A percentile compares a stretch with the other conserved stretches of the same genome.
Evolutionary conservation across 2,113 vertebrate species (phyloP).

Genomic region (Indicator maculatus): DNA sequence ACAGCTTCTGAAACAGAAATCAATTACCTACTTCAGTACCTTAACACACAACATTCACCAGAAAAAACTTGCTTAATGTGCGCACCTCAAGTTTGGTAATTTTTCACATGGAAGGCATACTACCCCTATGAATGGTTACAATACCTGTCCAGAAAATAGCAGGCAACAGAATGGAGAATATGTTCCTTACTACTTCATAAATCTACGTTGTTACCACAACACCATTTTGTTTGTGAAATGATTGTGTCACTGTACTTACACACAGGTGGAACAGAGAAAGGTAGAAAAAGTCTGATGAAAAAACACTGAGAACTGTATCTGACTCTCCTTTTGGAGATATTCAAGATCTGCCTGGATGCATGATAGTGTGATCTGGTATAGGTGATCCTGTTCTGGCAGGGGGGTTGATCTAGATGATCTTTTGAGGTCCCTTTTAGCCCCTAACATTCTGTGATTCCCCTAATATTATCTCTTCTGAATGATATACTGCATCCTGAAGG

Average conservation of each 20-base stretch:
- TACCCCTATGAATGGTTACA: not conserved
- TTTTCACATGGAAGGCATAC: not conserved
- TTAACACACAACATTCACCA: not conserved
- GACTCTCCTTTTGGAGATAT: not conserved
- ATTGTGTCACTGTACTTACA: not conserved
- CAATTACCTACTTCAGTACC: not conserved
- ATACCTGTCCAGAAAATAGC: not conserved
- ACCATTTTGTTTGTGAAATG: not conserved
- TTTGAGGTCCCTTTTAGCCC: too few relatives aligned
- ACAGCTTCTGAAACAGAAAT: not conserved
- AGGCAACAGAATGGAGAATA: not conserved
- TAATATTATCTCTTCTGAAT: not conserved
- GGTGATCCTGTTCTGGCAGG: too few relatives aligned
- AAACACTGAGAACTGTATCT: not conserved
- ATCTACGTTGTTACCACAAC: not conserved
- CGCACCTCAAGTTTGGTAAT: not conserved
- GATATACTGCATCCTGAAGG: not conserved
- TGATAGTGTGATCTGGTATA: too few relatives aligned
- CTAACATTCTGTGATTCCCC: not conserved
- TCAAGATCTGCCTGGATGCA: too few relatives aligned
- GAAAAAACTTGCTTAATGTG: not conserved
- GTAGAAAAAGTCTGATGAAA: not conserved
- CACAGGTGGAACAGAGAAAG: not conserved
- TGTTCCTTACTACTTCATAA: not conserved
- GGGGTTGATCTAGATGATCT: too few relatives aligned